phyloP scores from a whole-genome alignment of 2,797 vertebrate species.

The Sebastes diploproa region DNA sequence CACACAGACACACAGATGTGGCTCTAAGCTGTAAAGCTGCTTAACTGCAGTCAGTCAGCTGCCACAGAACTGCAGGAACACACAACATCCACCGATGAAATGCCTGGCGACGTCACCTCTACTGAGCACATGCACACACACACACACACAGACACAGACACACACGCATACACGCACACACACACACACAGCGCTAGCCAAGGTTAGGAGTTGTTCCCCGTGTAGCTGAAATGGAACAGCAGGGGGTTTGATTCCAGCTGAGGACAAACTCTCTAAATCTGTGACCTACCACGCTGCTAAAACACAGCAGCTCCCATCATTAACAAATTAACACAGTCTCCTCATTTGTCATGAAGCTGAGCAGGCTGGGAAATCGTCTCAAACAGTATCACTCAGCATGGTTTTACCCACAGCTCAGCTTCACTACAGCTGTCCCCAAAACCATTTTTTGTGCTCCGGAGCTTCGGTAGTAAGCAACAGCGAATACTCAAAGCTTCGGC shows the following conservation, averaged over 20 bases:
- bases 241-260: background rate
- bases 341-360: background rate
- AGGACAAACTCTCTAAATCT: slow-evolving; percentile 2
- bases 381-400: background rate
- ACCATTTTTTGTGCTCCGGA: no score
- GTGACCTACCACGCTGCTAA: background rate
- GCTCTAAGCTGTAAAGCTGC: slow-evolving; percentile 72
- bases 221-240: background rate
- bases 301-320: slow-evolving; percentile 4
- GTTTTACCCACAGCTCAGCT: no score
- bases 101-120: slow-evolving; percentile 20
- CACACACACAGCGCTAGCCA: background rate
- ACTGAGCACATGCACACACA: background rate
- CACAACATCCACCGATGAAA: slow-evolving; percentile 11
- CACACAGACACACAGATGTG: slow-evolving; percentile 19
- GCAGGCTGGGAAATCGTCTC: background rate
- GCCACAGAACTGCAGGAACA: slow-evolving; percentile 14
- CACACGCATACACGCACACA: background rate
- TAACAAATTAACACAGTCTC: slow-evolving; percentile 18
- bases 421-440: no score
- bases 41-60: slow-evolving; percentile 60
- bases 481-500: no score
- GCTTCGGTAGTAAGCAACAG: no score
- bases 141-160: background rate
- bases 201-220: background rate